A percentile compares a stretch with the other conserved stretches of the same genome.
Evolutionary conservation across 1,140 invertebrate species (phyloP).

Genomic region (Rhyacophila brunnea): DNA sequence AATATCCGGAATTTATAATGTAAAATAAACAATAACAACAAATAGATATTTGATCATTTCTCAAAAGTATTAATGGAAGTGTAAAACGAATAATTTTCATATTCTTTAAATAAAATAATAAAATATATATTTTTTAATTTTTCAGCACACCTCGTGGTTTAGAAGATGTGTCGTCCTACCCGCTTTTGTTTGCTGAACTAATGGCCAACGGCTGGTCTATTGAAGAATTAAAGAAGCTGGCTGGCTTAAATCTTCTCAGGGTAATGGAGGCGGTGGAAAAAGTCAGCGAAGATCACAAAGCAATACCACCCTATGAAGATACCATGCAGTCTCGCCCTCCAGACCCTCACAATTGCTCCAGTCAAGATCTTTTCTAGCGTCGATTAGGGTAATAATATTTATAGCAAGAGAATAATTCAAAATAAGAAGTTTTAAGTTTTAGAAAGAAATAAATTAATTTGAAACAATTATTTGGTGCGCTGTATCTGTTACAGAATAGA

Average conservation of each 20-base stretch:
- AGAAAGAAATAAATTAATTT: no score
- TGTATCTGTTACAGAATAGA: no score
- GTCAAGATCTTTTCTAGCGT: constrained; percentile 38
- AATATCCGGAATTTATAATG: no score
- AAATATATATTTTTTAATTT: constrained; percentile 16
- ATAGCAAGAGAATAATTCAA: no score
- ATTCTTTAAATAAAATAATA: no score
- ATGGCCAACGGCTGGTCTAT: constrained; percentile 80
- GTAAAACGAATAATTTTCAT: no score
- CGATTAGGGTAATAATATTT: background rate
- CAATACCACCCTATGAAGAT: constrained; percentile 49
- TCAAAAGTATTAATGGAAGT: no score
- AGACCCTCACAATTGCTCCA: constrained; percentile 52
- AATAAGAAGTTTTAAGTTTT: no score
- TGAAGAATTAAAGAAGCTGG: constrained; percentile 83
- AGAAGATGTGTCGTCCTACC: constrained; percentile 90
- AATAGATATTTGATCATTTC: no score
- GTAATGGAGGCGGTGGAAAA: constrained; percentile 70
- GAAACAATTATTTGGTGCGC: no score
- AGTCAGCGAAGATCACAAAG: constrained; percentile 57
- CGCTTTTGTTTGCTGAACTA: constrained; percentile 78
- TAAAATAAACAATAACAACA: no score
- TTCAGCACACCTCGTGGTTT: constrained; percentile 78
- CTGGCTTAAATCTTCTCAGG: constrained; percentile 81
- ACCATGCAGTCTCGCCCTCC: constrained; percentile 42